phyloP scores from a whole-genome alignment of 92 coral and sea anemone species.

The Desmophyllum pertusum region DNA sequence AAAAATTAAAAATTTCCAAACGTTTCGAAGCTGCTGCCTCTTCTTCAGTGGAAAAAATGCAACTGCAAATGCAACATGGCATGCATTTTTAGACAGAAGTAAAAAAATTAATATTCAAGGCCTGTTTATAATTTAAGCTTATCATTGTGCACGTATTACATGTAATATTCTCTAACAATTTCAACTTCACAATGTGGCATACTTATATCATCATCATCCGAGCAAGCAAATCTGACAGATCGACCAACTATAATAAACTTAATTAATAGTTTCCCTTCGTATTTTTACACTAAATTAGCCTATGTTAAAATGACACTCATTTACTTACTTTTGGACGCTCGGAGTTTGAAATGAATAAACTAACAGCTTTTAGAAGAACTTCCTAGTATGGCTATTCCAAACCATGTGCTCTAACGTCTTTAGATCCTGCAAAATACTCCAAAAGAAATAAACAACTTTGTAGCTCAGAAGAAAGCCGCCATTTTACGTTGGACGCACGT shows the following conservation, averaged over 20 bases:
- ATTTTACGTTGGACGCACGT: conserved; percentile 42
- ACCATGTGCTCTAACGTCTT: background rate
- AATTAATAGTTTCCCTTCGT: background rate
- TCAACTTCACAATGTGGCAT: background rate
- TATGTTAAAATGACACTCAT: background rate
- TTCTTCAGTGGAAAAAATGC: too few species aligned
- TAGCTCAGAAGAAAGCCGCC: conserved; percentile 34
- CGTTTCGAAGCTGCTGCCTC: too few species aligned
- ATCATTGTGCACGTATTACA: too few species aligned
- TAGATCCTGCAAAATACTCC: conserved; percentile 4
- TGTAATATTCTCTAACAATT: too few species aligned
- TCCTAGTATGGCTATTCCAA: background rate
- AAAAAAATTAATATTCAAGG: too few species aligned
- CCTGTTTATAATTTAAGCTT: too few species aligned
- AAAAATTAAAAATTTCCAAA: too few species aligned
- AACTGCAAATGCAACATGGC: too few species aligned
- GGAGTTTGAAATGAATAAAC: background rate
- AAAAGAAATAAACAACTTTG: background rate
- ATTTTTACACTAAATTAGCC: background rate
- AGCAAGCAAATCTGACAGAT: background rate
- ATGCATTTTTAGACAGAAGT: too few species aligned
- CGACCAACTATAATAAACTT: too few species aligned
- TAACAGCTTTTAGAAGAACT: background rate
- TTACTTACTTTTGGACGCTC: background rate
- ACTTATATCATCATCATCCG: background rate